Conservation (phyloP, 2,797 vertebrate genomes). For the Poecilia picta region DNA sequence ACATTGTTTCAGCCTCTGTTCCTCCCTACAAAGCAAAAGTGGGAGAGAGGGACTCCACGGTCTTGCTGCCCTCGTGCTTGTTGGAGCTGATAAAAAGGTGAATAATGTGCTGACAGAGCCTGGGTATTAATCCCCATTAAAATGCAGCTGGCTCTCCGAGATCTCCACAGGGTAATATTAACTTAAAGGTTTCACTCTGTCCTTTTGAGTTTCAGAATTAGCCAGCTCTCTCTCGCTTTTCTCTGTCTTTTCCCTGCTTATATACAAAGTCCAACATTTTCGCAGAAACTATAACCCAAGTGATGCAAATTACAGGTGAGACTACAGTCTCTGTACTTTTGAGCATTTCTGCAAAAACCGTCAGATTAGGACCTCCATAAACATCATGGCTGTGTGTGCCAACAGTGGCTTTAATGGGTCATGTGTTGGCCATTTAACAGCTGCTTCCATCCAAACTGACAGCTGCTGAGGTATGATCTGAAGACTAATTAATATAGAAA, state of each 20-base stretch:
- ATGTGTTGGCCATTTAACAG: slow-evolving; percentile 69
- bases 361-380: slow-evolving; percentile 61
- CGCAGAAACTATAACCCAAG: slow-evolving; percentile 45
- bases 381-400: slow-evolving; percentile 58
- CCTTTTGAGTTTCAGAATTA: slow-evolving; percentile 76
- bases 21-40: slow-evolving; percentile 66
- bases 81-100: slow-evolving; percentile 76
- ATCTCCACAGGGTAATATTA: slow-evolving; percentile 77
- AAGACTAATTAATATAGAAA: slow-evolving; percentile 15
- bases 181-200: slow-evolving; percentile 80
- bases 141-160: slow-evolving; percentile 74
- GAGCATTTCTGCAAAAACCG: slow-evolving; percentile 49
- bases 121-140: slow-evolving; percentile 79
- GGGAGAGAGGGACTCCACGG: slow-evolving; percentile 54
- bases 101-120: slow-evolving; percentile 71
- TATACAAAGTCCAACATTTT: slow-evolving; percentile 26
- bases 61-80: slow-evolving; percentile 64
- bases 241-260: slow-evolving; percentile 3
- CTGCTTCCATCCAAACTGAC: slow-evolving; percentile 55
- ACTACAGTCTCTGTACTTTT: slow-evolving; percentile 42
- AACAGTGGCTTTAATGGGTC: slow-evolving; percentile 66
- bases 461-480: slow-evolving; percentile 52
- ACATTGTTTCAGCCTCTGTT: slow-evolving; percentile 74
- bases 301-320: slow-evolving; percentile 31
- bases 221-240: slow-evolving; percentile 45